Evolutionary conservation across 2,113 vertebrate species (phyloP).

Genomic region (Urocolius indicus): DNA sequence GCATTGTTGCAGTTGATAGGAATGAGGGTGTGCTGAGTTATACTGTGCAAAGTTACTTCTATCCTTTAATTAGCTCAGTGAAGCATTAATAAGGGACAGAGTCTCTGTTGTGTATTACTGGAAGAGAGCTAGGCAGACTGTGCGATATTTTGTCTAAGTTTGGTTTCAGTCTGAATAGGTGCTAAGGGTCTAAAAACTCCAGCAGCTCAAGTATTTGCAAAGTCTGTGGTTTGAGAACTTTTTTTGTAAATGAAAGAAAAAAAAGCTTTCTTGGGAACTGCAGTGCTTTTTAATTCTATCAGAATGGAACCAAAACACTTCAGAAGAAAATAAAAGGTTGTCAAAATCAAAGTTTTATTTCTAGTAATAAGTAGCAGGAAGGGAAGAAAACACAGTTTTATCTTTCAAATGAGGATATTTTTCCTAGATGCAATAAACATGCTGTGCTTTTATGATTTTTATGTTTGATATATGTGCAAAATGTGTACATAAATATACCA

Average conservation of each 20-base stretch:
- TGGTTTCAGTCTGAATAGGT: background rate
- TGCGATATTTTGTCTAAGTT: background rate
- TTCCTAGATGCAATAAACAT: constrained; percentile 2
- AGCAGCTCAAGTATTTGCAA: background rate
- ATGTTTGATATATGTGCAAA: background rate
- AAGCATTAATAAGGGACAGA: background rate
- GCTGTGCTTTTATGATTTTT: background rate
- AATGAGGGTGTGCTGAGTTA: background rate
- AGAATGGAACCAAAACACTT: background rate
- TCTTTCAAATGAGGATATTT: constrained; percentile 6
- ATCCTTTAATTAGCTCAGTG: background rate
- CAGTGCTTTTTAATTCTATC: background rate
- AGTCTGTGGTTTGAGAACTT: background rate
- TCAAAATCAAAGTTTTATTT: constrained; percentile 18
- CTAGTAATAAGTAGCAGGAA: background rate
- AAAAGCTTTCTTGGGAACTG: background rate
- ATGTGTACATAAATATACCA: background rate
- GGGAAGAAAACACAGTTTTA: background rate
- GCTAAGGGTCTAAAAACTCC: background rate
- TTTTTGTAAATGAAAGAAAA: background rate
- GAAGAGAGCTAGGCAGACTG: background rate
- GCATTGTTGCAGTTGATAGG: background rate
- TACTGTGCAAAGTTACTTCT: background rate
- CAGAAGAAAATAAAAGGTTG: background rate
- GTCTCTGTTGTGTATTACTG: background rate